Evolutionary conservation across 2,888 invertebrate species (phyloP).

Genomic region (Nephrotoma appendiculata): DNA sequence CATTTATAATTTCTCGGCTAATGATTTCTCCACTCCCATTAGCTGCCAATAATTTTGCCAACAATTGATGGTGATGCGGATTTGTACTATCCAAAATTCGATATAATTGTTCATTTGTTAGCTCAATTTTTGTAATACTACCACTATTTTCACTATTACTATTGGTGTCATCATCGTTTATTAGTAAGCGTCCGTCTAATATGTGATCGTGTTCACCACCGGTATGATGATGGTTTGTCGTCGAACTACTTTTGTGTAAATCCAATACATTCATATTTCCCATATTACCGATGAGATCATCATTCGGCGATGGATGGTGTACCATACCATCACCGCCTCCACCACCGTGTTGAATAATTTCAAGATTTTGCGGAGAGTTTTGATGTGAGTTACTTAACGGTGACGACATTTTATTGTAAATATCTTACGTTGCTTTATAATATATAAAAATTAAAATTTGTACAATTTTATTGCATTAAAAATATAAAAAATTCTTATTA

Average conservation of each 20-base stretch:
- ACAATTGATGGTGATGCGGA: background rate
- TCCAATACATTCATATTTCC: constrained; percentile 74
- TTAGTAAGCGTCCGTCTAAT: constrained; percentile 26
- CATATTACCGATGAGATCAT: constrained; percentile 63
- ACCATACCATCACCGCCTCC: background rate
- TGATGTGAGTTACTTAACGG: background rate
- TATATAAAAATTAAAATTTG: background rate
- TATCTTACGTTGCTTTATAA: background rate
- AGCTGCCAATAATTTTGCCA: constrained; percentile 20
- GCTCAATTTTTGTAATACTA: background rate
- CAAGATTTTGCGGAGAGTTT: background rate
- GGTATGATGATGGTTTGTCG: constrained; percentile 20
- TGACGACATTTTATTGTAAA: background rate
- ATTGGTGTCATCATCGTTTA: background rate
- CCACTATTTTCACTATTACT: background rate
- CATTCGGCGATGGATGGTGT: background rate
- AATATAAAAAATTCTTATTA: background rate
- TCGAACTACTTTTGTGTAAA: constrained; percentile 31
- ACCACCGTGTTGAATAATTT: constrained; percentile 1
- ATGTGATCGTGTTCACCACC: constrained; percentile 21
- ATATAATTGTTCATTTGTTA: constrained; percentile 10
- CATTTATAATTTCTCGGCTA: constrained; percentile 32
- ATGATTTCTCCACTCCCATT: constrained; percentile 34
- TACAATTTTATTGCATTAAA: background rate
- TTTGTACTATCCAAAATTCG: background rate